phyloP scores from a whole-genome alignment of 2,113 vertebrate genomes.

The Pantherophis guttatus region DNA sequence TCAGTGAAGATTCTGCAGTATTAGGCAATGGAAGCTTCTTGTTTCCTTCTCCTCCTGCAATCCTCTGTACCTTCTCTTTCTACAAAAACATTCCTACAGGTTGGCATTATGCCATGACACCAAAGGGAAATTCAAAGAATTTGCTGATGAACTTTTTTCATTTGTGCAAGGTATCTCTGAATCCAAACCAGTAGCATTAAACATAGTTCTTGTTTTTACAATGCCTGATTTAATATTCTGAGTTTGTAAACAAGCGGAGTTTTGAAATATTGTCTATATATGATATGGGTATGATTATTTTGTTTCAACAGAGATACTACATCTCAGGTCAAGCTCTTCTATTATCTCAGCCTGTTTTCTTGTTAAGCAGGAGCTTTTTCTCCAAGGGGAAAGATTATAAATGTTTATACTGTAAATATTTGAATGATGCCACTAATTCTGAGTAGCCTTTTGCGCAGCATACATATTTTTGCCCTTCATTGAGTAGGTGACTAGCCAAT shows the following conservation, averaged over 20 bases:
- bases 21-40: neutral
- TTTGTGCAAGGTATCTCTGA: neutral
- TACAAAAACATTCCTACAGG: neutral
- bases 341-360: neutral
- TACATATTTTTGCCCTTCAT: neutral
- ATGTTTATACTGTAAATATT: constrained; percentile 4
- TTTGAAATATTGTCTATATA: neutral
- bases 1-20: neutral
- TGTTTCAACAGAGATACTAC: neutral
- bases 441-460: neutral
- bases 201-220: neutral
- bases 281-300: neutral
- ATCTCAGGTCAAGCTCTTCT: neutral
- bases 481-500: neutral
- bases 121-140: neutral
- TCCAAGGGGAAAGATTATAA: neutral
- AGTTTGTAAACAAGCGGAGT: neutral
- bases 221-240: neutral
- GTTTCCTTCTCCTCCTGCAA: neutral
- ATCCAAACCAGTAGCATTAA: neutral
- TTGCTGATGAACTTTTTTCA: neutral
- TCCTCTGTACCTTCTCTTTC: neutral
- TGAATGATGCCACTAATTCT: constrained; percentile 6
- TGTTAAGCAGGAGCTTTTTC: neutral
- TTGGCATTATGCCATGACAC: neutral